Evolutionary conservation across 2,113 vertebrate genomes (phyloP).

Genomic region (Lagopus muta): DNA sequence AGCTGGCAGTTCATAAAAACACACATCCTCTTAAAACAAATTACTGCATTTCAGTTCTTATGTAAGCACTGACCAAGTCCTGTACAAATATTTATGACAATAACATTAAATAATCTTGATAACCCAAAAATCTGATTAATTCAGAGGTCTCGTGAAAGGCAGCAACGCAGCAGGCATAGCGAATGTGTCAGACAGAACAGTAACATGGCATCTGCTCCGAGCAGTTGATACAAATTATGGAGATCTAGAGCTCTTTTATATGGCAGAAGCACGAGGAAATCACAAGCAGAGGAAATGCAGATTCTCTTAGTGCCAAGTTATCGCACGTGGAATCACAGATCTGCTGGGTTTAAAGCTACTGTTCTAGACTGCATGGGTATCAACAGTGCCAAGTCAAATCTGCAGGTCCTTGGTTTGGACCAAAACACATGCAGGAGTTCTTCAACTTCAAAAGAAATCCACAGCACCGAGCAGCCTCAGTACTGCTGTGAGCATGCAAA

Average conservation of each 20-base stretch:
- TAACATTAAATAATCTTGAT: constrained; percentile 63
- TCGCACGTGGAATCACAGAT: not conserved
- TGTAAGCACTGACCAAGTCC: constrained; percentile 46
- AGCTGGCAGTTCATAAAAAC: constrained; percentile 57
- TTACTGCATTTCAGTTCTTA: constrained; percentile 34
- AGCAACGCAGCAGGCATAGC: not conserved
- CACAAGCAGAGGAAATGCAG: not conserved
- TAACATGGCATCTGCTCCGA: not conserved
- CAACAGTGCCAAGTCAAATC: not conserved
- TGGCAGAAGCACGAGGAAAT: not conserved
- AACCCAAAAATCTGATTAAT: constrained; percentile 42
- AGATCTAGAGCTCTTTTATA: constrained; percentile 14
- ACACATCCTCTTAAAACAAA: constrained; percentile 55
- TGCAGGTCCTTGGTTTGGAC: not conserved
- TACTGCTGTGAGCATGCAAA: not conserved
- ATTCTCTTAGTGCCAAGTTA: not conserved
- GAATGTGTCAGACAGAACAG: constrained; percentile 4
- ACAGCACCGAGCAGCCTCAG: not conserved
- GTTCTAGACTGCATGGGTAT: rapidly evolving
- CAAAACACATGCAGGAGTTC: not conserved
- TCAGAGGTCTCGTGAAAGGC: constrained; percentile 44
- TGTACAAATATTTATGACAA: constrained; percentile 62
- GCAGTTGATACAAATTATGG: not conserved
- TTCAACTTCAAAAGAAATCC: not conserved
- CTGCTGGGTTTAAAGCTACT: not conserved